Evolutionary conservation across 2,888 invertebrate species (phyloP), one percentile per base, ranked within the genome.

Genomic region (Yponomeuta sedellus): DNA sequence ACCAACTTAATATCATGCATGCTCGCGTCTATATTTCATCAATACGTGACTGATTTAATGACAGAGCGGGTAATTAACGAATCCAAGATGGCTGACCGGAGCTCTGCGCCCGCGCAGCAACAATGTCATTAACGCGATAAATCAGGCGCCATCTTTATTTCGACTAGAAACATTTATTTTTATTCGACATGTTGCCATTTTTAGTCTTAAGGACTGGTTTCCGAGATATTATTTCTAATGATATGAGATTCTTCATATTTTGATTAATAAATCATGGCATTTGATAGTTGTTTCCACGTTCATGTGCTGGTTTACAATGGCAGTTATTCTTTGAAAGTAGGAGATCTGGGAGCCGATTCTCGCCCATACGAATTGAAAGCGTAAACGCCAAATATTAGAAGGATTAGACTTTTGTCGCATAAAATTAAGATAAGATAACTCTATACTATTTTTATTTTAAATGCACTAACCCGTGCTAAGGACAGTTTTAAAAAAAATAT

Each of bases 111-210:
- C 78, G 83, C 85, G 83, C 83, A 76, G 69, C 74, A 82, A 66
- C 68, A 83, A 80, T 86, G 87, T 86, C 86, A 86, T 86, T 86
- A 85, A 71, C 80, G 81, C 77, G 76, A 81, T 86, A 82, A 82
- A 86, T 89, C 87, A 89, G 82, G 80, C 83, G 87, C 86, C 85
- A 88, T 87, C 79, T 86, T 88, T 83, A 83, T 86, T 86, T 81
- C 78, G 76, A 81, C 79, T 79, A 77, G 72, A 77, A 74, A 77
- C 79, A 75, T 79, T 78, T 80, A 79, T 78, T 81, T 81, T 79
- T 80, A 75, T 78, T 76, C 74, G 70, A 70, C 69, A 74, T 77
- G 73, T 71, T 74, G 57, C 52, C 65, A 57, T 72, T 72, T 73
- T 72, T 74, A 71, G 73, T 72, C 67, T 68, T 67, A 65, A 63